Conservation (phyloP, 1,140 invertebrate genomes). For the Zaprionus africanus region DNA sequence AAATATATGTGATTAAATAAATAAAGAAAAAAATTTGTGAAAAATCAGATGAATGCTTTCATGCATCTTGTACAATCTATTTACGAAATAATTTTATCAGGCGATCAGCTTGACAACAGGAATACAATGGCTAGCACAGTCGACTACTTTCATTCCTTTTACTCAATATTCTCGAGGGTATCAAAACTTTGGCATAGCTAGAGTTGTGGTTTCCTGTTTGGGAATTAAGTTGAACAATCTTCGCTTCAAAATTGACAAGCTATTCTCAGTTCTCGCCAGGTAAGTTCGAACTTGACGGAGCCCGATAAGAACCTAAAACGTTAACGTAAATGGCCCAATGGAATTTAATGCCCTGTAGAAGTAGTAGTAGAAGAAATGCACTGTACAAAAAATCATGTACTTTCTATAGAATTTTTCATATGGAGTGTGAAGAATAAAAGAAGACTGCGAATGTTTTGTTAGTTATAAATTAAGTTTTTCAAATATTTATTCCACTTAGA, state of each 20-base stretch:
- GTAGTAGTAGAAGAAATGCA: too few species aligned
- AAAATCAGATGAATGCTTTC: too few species aligned
- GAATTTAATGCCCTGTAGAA: background rate
- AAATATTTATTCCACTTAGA: background rate
- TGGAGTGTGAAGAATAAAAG: background rate
- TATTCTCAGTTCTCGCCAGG: background rate
- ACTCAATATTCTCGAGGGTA: background rate
- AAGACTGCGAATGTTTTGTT: background rate
- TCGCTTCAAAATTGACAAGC: background rate
- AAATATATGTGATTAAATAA: too few species aligned
- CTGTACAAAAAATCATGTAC: background rate
- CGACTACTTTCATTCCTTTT: too few species aligned
- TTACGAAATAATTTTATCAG: too few species aligned
- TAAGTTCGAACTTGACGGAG: background rate
- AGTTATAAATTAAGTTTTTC: background rate
- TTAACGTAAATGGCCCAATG: background rate
- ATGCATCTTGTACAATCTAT: too few species aligned
- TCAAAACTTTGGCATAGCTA: background rate
- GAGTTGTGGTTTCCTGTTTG: conserved; percentile 1
- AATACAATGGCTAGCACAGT: too few species aligned
- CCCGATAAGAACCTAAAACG: background rate
- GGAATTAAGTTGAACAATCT: conserved; percentile 3
- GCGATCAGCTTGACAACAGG: too few species aligned
- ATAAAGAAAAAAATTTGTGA: too few species aligned
- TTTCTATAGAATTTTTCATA: background rate